Percentiles rank a stretch among this genome's conserved stretches.
phyloP scores from a whole-genome alignment of 2,888 invertebrate genomes.

The Stomorhina lunata region DNA sequence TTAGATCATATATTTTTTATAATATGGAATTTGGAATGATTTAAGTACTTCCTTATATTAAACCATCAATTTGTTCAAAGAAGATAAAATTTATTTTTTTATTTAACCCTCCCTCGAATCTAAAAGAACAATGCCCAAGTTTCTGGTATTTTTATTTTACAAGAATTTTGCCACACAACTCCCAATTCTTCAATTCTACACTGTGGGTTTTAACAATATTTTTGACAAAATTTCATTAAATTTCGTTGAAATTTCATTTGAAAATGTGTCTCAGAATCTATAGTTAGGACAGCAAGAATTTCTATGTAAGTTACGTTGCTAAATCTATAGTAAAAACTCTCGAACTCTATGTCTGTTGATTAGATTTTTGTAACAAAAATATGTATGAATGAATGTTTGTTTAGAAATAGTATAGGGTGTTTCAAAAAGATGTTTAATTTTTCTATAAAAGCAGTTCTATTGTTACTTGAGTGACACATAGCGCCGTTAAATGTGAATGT shows the following conservation, averaged over 20 bases:
- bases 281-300: conserved; percentile 23
- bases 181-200: neutral
- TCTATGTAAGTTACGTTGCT: neutral
- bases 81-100: too few species aligned
- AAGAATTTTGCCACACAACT: neutral
- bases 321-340: neutral
- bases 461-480: too few species aligned
- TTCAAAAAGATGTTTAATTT: too few species aligned
- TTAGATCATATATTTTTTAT: too few species aligned
- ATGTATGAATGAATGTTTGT: neutral
- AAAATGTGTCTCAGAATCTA: neutral
- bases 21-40: too few species aligned
- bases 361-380: conserved; percentile 49
- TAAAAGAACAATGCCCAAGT: neutral
- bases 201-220: conserved; percentile 7
- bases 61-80: too few species aligned
- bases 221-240: conserved; percentile 45
- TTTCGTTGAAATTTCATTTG: conserved; percentile 24
- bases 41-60: too few species aligned
- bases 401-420: too few species aligned
- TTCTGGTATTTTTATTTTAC: neutral
- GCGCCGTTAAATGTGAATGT: too few species aligned
- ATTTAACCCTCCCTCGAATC: neutral
- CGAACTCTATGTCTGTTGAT: conserved; percentile 44
- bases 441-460: too few species aligned